Evolutionary conservation across 2,888 invertebrate genomes (phyloP), one percentile per base, ranked within the genome.

Genomic region (Torymus auratus): DNA sequence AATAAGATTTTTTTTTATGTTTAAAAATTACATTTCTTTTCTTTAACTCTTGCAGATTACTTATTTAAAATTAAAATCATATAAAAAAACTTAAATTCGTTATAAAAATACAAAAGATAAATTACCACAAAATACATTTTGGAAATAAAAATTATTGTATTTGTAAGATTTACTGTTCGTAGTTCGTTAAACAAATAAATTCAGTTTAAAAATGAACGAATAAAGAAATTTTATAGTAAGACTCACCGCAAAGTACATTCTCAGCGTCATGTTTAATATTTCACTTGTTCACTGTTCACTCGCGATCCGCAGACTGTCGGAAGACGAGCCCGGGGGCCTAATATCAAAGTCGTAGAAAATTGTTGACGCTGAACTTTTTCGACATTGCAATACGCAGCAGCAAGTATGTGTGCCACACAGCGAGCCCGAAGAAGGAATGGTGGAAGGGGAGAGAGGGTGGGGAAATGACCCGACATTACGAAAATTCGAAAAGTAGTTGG

Each of bases 231-330:
- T 17, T 7, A 15, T 55, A 13, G 13, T 50, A 55, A 52, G 68
- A 73, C 76, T 81, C 20, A 81, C 76, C 56, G 69, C 53, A 52
- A 72, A n/a, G 11, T 15, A 28, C 53, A 28, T 53, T 61, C 10
- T 64, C 0, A 67, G 1, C 41, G 58, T 55, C 78, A 82, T 76
- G 12, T 13, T 76, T 13, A 72, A 70, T n/a, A 17, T 62, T 76
- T 61, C 28, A 78, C 72, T 75, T 78, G 78, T 82, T 78, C 67
- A 68, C 82, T n/a, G 56, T 58, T 55, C 67, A 64, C 41, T 64
- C 10, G 64, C 28, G 12, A 60, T 17, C 58, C 5, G 64, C 20
- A 72, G 50, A 82, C 79, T 82, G 76, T 56, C 50, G 64, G 17
- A 76, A 58, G 0, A 28, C 12, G 15, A 64, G 17, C 15, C 17